These are phyloP conservation scores for Bos taurus DNA, from an alignment of 2,113 vertebrate species.

Conservation along the genomic window DNA sequence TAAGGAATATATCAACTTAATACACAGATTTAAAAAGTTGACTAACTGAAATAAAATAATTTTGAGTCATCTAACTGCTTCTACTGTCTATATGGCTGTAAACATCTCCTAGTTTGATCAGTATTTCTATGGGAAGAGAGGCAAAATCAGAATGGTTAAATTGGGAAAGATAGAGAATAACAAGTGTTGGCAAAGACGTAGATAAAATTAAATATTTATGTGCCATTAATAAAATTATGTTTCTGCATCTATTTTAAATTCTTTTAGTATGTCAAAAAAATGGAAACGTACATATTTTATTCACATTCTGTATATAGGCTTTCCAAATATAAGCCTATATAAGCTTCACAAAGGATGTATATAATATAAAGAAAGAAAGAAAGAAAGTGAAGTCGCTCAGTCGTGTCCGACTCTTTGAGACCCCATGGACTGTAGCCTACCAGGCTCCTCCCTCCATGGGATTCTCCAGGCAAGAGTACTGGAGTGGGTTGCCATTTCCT, in stretches of 20 bases:
- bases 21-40: neutral
- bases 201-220: neutral
- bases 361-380: neutral
- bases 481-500: too few relatives aligned
- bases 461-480: too few relatives aligned
- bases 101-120: neutral
- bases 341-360: neutral
- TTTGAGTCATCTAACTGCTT: neutral
- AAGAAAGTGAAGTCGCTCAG: too few relatives aligned
- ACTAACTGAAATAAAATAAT: neutral
- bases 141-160: neutral
- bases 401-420: rapidly evolving
- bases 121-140: neutral
- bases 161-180: neutral
- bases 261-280: neutral
- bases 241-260: neutral
- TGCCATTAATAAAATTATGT: neutral
- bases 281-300: neutral
- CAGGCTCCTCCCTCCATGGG: too few relatives aligned
- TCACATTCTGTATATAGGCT: neutral
- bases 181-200: neutral
- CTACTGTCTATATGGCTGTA: neutral
- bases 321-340: neutral
- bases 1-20: neutral
- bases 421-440: too few relatives aligned